A percentile compares a stretch with the other conserved stretches of the same genome.
Conservation (phyloP, 2,113 vertebrate species). For the Phoxinus phoxinus region DNA sequence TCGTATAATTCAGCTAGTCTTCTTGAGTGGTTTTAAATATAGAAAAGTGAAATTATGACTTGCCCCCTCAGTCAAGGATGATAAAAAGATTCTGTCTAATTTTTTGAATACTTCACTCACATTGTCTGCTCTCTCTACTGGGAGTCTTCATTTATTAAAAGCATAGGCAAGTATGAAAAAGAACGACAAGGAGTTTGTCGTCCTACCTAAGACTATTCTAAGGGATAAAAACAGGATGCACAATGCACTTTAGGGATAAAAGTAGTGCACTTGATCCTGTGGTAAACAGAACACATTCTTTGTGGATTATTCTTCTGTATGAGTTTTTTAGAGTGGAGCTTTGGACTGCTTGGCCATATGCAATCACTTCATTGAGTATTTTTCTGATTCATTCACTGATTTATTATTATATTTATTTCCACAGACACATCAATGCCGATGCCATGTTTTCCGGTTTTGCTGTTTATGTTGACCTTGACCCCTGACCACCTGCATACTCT, state of each 20-base stretch:
- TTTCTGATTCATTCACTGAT: constrained; percentile 51
- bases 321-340: constrained; percentile 51
- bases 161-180: constrained; percentile 22
- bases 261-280: constrained; percentile 10
- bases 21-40: constrained; percentile 77
- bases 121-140: constrained; percentile 47
- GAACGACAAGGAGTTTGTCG: constrained; percentile 53
- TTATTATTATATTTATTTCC: constrained; percentile 88
- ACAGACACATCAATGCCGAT: constrained; percentile 91
- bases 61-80: constrained; percentile 67
- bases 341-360: constrained; percentile 59
- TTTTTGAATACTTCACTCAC: constrained; percentile 68
- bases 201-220: constrained; percentile 38
- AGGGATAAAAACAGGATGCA: constrained; percentile 50
- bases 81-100: constrained; percentile 75
- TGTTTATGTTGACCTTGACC: constrained; percentile 99
- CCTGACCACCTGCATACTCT: constrained; percentile 99
- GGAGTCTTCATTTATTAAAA: constrained; percentile 51
- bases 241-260: constrained; percentile 15
- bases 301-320: constrained; percentile 7
- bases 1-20: constrained; percentile 72
- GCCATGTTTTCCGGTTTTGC: constrained; percentile 92
- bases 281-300: constrained; percentile 6
- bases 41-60: constrained; percentile 73
- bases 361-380: constrained; percentile 92